These are phyloP conservation scores for Drosophila pseudotalamancana DNA, from an alignment of 2,888 invertebrate species.

Conservation along the genomic window DNA sequence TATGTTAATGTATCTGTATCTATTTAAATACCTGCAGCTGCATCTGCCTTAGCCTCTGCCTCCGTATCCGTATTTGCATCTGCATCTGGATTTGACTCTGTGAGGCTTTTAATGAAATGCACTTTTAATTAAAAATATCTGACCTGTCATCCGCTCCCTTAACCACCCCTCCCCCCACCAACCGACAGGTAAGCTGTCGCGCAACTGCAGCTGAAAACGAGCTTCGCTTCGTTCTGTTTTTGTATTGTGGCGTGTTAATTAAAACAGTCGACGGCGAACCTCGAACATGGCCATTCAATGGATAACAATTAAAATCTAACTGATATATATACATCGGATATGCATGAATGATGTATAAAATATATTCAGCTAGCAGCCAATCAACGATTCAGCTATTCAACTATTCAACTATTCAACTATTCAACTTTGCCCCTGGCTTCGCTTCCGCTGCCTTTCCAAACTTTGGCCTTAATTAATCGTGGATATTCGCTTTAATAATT, in stretches of 20 bases:
- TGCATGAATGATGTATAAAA: background rate
- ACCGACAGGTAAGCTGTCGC: constrained; percentile 18
- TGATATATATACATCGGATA: background rate
- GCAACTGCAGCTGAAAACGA: background rate
- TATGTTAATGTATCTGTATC: background rate
- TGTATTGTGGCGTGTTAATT: constrained; percentile 23
- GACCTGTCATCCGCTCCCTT: background rate
- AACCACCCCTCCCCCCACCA: background rate
- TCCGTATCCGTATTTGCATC: background rate
- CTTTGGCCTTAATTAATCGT: constrained; percentile 1
- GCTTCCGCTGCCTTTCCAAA: background rate
- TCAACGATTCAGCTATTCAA: background rate
- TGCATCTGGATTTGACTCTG: constrained; percentile 1
- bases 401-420: background rate
- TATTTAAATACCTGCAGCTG: background rate
- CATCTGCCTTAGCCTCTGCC: background rate
- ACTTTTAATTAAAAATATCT: constrained; percentile 60
- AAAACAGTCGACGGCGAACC: constrained; percentile 14
- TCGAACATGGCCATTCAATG: background rate
- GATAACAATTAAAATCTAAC: constrained; percentile 3
- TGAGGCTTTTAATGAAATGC: constrained; percentile 48
- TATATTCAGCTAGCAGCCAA: background rate
- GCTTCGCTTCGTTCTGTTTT: background rate
- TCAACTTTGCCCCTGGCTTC: background rate
- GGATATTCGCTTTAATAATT: background rate